Evolutionary conservation across 2,797 vertebrate genomes (phyloP).

Genomic region (Tadarida brasiliensis): DNA sequence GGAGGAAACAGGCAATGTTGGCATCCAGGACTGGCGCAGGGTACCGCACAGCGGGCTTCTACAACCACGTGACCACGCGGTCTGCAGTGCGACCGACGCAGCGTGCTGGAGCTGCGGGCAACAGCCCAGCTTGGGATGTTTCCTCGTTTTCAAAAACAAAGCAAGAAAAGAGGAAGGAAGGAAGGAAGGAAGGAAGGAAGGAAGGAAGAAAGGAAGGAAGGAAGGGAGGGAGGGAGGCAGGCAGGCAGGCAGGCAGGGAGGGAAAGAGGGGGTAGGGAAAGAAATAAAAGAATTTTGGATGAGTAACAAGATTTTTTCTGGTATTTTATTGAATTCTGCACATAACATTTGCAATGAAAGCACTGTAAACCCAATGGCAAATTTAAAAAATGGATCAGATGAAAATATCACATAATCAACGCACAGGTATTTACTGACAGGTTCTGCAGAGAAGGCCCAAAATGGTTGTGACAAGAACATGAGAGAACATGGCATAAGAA

Average conservation of each 20-base stretch:
- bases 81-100: background rate
- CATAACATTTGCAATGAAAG: conserved; percentile 85
- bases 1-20: background rate
- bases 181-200: background rate
- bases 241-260: too few relatives aligned
- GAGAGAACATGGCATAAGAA: conserved; percentile 68
- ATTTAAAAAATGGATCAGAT: conserved; percentile 82
- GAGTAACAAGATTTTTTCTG: conserved; percentile 11
- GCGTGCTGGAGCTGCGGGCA: background rate
- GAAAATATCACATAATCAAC: conserved; percentile 77
- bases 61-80: fast-evolving
- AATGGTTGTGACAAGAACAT: conserved; percentile 70
- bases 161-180: background rate
- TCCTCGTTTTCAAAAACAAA: conserved; percentile 50
- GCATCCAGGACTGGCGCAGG: background rate
- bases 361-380: conserved; percentile 55
- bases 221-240: background rate
- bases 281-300: background rate
- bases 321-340: conserved; percentile 86
- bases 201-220: background rate
- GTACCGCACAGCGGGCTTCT: background rate
- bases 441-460: conserved; percentile 76
- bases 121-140: background rate
- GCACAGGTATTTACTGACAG: conserved; percentile 64
- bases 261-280: too few relatives aligned